Evolutionary conservation across 2,113 vertebrate species (phyloP).

Genomic region (Progne subis): DNA sequence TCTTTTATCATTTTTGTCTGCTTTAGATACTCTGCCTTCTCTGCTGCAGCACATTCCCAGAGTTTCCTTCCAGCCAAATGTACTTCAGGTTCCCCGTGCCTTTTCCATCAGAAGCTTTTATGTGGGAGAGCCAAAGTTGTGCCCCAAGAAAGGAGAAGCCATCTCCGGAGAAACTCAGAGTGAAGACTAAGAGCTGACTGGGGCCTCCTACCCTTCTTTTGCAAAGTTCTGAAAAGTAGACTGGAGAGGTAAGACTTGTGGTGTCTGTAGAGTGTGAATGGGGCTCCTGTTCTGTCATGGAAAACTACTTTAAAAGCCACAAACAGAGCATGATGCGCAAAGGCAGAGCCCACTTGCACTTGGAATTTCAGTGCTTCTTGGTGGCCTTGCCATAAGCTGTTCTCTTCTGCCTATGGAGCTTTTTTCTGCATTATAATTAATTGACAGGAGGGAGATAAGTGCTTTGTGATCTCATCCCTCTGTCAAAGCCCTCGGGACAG

Average conservation of each 20-base stretch:
- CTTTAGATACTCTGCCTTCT: neutral
- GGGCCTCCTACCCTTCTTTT: neutral
- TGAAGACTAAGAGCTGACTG: neutral
- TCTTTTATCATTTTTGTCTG: constrained; percentile 29
- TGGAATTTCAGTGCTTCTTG: neutral
- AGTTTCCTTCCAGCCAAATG: neutral
- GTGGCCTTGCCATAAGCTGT: neutral
- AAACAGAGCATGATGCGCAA: neutral
- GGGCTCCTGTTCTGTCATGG: neutral
- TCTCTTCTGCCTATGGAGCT: neutral
- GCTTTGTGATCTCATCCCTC: neutral
- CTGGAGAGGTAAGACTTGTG: neutral
- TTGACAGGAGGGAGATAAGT: neutral
- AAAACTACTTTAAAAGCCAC: neutral
- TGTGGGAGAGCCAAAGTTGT: neutral
- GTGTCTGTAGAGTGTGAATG: neutral
- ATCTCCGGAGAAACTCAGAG: neutral
- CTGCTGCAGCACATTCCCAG: neutral
- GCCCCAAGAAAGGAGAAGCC: neutral
- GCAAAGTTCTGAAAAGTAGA: neutral
- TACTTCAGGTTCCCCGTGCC: fast-evolving
- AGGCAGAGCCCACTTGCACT: neutral
- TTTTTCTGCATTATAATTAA: neutral
- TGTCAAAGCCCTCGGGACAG: neutral
- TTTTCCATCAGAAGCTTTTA: neutral